Conservation (phyloP, 2,888 invertebrate genomes). For the Halictus ligatus region DNA sequence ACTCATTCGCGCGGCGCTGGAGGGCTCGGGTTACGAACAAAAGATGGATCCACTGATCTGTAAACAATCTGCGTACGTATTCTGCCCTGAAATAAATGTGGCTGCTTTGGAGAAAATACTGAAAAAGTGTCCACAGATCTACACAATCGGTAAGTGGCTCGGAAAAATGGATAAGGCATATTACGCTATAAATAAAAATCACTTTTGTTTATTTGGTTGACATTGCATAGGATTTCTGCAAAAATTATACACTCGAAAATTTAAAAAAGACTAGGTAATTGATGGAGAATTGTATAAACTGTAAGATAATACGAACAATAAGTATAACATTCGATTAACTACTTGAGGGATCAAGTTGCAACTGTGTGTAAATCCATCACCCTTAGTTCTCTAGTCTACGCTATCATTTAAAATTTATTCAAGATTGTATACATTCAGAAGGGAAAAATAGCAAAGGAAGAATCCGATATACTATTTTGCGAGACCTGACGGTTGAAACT, state of each 20-base stretch:
- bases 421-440: not conserved
- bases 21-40: conserved; percentile 88
- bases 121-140: conserved; percentile 89
- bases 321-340: too few relatives aligned
- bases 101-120: conserved; percentile 87
- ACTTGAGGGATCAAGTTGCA: too few relatives aligned
- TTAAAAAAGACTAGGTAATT: not conserved
- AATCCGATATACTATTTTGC: not conserved
- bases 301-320: too few relatives aligned
- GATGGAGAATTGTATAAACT: too few relatives aligned
- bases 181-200: not conserved
- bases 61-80: conserved; percentile 89
- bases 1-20: conserved; percentile 88
- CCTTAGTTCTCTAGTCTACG: too few relatives aligned
- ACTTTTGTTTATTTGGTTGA: not conserved
- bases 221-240: not conserved
- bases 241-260: not conserved
- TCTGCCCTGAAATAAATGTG: conserved; percentile 89
- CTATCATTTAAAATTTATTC: too few relatives aligned
- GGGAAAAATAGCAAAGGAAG: not conserved
- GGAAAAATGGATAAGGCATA: not conserved
- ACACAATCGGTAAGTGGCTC: conserved; percentile 87
- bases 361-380: too few relatives aligned
- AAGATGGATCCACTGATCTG: conserved; percentile 88
- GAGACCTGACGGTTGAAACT: not conserved